Evolutionary conservation across 2,113 vertebrate genomes (phyloP), one percentile per base, ranked within the genome.

Genomic region (Phocoena sinus): DNA sequence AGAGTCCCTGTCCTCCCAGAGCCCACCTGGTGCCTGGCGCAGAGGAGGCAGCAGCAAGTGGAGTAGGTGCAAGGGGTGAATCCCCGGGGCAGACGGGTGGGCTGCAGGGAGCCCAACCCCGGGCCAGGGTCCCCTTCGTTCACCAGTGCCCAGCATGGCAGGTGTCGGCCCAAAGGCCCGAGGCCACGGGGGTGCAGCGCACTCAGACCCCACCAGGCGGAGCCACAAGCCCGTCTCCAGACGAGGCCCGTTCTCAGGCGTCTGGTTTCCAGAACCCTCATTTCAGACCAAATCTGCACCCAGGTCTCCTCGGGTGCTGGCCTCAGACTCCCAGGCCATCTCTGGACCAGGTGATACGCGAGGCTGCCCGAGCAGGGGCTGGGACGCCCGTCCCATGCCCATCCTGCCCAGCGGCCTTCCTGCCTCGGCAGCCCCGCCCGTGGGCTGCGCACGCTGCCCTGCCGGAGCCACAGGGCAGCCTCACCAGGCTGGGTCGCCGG

Each of bases 151-250:
- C 68, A 47, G 89, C 36, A 63, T 18, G 63, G 14, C 1, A 13
- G 47, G 25, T n/a, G 21, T 76, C 65, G 44, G 60, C 53, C 53
- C 33, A 17, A 17, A 47, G 50, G 81, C 36, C 81, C 0, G 2
- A 74, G 91, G 77, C 50, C 23, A 2, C 10, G 21, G 21, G 65
- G 26, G 0, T 94, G 95, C 82, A 96, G 91, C 44, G 76, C 65
- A 53, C 74, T 41, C 2, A 25, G 13, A 13, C 3, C 26, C 85
- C 98, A 97, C 92, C 74, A 97, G 98, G 92, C 1, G 97, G 97
- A 93, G 97, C 97, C 58, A 47, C 6, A 0, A 13, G 63, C 50
- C 67, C 67, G 18, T 84, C 74, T 92, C 79, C 94, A 95, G 53
- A 93, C 38, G 0, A 80, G 80, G 41, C 12, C 47, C 5, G 5